Evolutionary conservation across 2,888 invertebrate species (phyloP).

Genomic region (Tenthredo amoena): DNA sequence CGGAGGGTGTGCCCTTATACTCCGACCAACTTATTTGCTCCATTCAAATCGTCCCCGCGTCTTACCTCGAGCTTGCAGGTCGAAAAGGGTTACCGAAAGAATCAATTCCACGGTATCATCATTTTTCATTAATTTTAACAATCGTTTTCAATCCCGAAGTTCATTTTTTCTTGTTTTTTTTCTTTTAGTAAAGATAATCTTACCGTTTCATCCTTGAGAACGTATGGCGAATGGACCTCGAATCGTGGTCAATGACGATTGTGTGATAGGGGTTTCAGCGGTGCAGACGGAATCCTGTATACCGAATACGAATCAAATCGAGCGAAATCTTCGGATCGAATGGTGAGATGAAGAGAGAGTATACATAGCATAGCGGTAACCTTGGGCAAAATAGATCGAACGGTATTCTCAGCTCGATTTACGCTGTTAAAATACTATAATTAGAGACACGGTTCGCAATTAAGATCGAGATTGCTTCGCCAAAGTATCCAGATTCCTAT

Average conservation of each 20-base stretch:
- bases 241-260: not conserved
- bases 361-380: not conserved
- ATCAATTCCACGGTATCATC: not conserved
- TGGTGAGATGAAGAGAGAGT: not conserved
- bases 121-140: not conserved
- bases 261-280: not conserved
- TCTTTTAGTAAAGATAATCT: not conserved
- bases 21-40: constrained; percentile 34
- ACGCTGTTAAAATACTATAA: constrained; percentile 36
- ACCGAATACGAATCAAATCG: constrained; percentile 13
- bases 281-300: not conserved
- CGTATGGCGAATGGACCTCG: not conserved
- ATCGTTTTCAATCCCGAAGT: not conserved
- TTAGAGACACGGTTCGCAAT: constrained; percentile 46
- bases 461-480: constrained; percentile 45
- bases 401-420: constrained; percentile 40
- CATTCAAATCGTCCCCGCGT: constrained; percentile 11
- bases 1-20: constrained; percentile 19
- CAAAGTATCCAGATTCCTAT: not conserved
- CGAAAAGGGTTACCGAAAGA: not conserved
- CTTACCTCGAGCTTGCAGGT: not conserved
- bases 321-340: not conserved
- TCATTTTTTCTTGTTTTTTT: not conserved
- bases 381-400: constrained; percentile 27
- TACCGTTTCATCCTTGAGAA: not conserved